Evolutionary conservation across 1,140 invertebrate genomes (phyloP), one percentile per base, ranked within the genome.

Genomic region (Atta texana): DNA sequence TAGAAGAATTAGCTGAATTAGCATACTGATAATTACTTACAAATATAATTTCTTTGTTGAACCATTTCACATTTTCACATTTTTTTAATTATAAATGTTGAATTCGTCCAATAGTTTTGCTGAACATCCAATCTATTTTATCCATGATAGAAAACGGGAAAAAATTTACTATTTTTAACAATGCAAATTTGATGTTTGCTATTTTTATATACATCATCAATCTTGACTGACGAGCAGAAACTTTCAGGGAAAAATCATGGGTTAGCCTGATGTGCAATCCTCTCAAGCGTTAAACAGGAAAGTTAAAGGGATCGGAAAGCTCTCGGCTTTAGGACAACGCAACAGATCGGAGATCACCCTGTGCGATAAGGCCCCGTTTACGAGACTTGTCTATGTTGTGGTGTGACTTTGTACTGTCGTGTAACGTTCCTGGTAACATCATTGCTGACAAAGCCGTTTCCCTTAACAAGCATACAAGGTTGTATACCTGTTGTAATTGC

Each of bases 391-490:
- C 80, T 12, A 21, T 59, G 69, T 82, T 80, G 44, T 59, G 63
- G 39, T 49, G 4, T 31, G 57, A 74, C 63, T 84, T 78, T 84
- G 87, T 68, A 68, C 53, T 51, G 61, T 77, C 66, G 8, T 51
- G 78, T 76, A 59, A 71, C 55, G 63, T 39, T 51, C 75, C 76
- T 61, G 72, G 81, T 85, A 90, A 87, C 76, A 51, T 68, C 80
- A 55, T 63, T 84, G 28, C 49, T 68, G 77, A 69, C 77, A 51
- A 87, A 84, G 88, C 89, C 44, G 85, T 87, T 84, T 89, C 85
- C 84, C 66, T 84, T 89, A 87, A 89, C 69, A 53, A 49, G 49
- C 71, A 28, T 10, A 55, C 88, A 57, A 64, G 64, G 57, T 24
- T 49, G 59, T 78, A 77, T 68, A 84, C 74, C 72, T 61, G 76